Evolutionary conservation across 2,797 vertebrate genomes (phyloP).

Genomic region (Squalus acanthias): DNA sequence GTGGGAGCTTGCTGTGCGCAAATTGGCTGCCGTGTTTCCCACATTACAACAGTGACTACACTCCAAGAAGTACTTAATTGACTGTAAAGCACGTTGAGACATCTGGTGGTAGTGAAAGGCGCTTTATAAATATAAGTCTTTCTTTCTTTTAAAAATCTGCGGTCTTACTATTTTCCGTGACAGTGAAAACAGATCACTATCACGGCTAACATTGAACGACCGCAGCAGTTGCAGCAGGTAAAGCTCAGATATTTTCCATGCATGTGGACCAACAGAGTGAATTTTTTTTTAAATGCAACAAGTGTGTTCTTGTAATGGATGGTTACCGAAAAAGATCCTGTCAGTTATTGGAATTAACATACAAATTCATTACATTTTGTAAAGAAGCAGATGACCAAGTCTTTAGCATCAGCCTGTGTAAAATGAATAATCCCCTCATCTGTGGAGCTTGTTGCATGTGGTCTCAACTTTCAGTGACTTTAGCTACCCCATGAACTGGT

Average conservation of each 20-base stretch:
- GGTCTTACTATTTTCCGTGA: not conserved
- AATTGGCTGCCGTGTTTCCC: too few relatives aligned
- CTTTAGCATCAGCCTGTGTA: conserved; percentile 53
- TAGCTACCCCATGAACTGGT: conserved; percentile 47
- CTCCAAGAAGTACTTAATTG: too few relatives aligned
- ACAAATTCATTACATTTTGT: conserved; percentile 62
- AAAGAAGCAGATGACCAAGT: conserved; percentile 57
- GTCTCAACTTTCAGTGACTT: conserved; percentile 44
- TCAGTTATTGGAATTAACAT: conserved; percentile 53
- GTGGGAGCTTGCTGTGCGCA: too few relatives aligned
- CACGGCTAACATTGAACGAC: not conserved
- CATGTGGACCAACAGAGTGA: not conserved
- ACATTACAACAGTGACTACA: too few relatives aligned
- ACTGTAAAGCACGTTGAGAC: too few relatives aligned
- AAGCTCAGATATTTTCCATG: not conserved
- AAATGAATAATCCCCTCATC: conserved; percentile 46
- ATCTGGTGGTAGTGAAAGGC: too few relatives aligned
- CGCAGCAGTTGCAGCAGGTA: not conserved
- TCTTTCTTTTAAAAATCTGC: not conserved
- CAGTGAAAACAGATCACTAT: not conserved
- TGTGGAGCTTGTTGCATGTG: conserved; percentile 45
- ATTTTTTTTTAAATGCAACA: conserved; percentile 45
- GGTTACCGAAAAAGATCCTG: conserved; percentile 42
- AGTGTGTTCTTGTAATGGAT: conserved; percentile 49
- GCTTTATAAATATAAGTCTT: too few relatives aligned